Percentiles rank a stretch among this genome's conserved stretches.
phyloP scores from a whole-genome alignment of 2,888 invertebrate genomes.

The Galeruca laticollis region DNA sequence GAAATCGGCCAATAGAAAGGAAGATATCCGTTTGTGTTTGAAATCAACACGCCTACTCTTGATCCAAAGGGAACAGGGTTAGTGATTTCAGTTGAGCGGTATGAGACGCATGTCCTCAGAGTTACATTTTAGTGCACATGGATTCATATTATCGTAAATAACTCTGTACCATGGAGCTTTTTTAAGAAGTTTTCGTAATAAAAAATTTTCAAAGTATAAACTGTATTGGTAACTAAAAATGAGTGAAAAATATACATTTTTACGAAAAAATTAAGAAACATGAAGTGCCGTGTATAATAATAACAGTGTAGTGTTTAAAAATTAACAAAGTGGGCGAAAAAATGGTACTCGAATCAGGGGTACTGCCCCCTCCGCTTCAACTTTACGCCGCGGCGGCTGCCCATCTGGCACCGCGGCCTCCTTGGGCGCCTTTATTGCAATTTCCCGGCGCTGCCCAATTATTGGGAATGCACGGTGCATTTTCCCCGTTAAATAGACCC shows the following conservation, averaged over 20 bases:
- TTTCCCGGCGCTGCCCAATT: conserved; percentile 66
- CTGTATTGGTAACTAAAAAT: background rate
- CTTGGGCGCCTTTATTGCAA: conserved; percentile 67
- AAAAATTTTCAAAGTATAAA: background rate
- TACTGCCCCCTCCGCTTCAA: conserved; percentile 78
- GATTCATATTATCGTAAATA: conserved; percentile 34
- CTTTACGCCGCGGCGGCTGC: conserved; percentile 79
- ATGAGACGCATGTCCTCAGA: conserved; percentile 52
- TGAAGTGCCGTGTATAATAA: conserved; percentile 37
- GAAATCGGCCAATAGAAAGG: conserved; percentile 54
- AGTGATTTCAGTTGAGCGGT: conserved; percentile 59
- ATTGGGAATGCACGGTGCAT: conserved; percentile 67
- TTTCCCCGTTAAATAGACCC: conserved; percentile 64
- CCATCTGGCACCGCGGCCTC: conserved; percentile 74
- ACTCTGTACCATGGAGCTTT: conserved; percentile 17
- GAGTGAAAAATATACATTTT: background rate
- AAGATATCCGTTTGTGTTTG: conserved; percentile 35
- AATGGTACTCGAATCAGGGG: conserved; percentile 76
- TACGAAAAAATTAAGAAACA: conserved; percentile 23
- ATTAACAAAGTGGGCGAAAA: conserved; percentile 54
- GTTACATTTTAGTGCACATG: conserved; percentile 41
- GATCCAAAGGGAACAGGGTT: conserved; percentile 50
- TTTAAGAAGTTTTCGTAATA: conserved; percentile 7
- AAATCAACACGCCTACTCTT: conserved; percentile 47
- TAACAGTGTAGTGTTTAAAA: conserved; percentile 32